Evolutionary conservation across 2,888 invertebrate genomes (phyloP), one percentile per base, ranked within the genome.

Genomic region (Galeruca laticollis): DNA sequence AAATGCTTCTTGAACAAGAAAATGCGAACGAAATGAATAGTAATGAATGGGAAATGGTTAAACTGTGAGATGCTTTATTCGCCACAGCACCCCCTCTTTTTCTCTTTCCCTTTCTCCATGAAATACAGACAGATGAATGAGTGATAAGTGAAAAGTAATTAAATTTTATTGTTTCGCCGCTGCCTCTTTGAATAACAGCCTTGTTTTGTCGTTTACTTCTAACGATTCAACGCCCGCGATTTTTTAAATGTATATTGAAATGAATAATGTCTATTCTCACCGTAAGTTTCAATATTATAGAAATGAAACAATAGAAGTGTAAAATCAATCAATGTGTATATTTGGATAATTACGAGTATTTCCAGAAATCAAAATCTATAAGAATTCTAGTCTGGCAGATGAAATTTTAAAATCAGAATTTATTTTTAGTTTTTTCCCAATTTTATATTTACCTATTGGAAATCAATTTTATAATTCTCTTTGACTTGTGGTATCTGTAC

Each of bases 131-230:
- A 83, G 83, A 84, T 83, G 83, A 84, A 82, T 84, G 84, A 84
- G 82, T 83, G 83, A 84, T 84, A 84, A 84, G 83, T 84, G 83
- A 84, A 83, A 81, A 78, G 83, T 84, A 84, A 84, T 84, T 84
- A 84, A 81, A 81, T 83, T 83, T 84, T 83, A 84, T 84, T 84
- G 84, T 84, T 83, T 82, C 79, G 82, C 82, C 82, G 82, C 82
- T 79, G 79, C 80, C 80, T 77, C n/a, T 81, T 80, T 80, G 79
- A 81, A 82, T 82, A 80, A 66, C 79, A 81, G 78, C 78, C 71
- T 73, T 79, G 76, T 80, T 83, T 82, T 80, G 81, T 82, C 82
- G 82, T 80, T 76, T 73, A 71, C 74, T 57, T 57, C 18, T 33
- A 59, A 65, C 18, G 65, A 49, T 65, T 63, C 54, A 31, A 76